These are phyloP conservation scores for Plecturocebus donacophilus DNA, from an alignment of 2,113 vertebrate genomes.

Conservation along the genomic window DNA sequence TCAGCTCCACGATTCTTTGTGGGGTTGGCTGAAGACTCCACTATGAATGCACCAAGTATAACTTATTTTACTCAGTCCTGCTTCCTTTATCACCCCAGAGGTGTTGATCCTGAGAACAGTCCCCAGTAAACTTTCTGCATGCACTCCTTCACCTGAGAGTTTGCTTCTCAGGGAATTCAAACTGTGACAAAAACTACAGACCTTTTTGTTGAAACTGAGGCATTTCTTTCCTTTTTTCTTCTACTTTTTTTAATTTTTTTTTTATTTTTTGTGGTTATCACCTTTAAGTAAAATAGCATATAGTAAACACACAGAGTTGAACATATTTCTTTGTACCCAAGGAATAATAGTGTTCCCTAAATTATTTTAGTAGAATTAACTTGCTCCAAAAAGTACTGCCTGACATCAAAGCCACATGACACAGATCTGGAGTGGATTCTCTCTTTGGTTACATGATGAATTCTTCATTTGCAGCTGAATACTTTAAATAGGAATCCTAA, in stretches of 20 bases:
- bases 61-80: background rate
- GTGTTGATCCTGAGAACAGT: background rate
- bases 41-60: background rate
- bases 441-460: slow-evolving; percentile 64
- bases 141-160: background rate
- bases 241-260: background rate
- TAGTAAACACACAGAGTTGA: background rate
- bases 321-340: background rate
- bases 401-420: slow-evolving; percentile 54
- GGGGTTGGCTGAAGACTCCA: background rate
- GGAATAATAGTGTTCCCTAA: background rate
- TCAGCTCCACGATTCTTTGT: background rate
- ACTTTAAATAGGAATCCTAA: slow-evolving; percentile 73
- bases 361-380: slow-evolving; percentile 28
- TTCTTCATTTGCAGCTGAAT: slow-evolving; percentile 79
- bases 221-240: background rate
- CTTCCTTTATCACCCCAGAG: background rate
- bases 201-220: background rate
- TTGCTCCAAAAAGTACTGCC: background rate
- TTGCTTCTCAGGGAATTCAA: background rate
- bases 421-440: slow-evolving; percentile 67
- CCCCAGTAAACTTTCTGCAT: background rate
- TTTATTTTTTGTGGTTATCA: background rate
- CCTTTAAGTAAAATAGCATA: slow-evolving; percentile 2
- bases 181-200: background rate